A percentile compares a stretch with the other conserved stretches of the same genome.
phyloP scores from a whole-genome alignment of 2,113 vertebrate species.

The Menidia beryllina region DNA sequence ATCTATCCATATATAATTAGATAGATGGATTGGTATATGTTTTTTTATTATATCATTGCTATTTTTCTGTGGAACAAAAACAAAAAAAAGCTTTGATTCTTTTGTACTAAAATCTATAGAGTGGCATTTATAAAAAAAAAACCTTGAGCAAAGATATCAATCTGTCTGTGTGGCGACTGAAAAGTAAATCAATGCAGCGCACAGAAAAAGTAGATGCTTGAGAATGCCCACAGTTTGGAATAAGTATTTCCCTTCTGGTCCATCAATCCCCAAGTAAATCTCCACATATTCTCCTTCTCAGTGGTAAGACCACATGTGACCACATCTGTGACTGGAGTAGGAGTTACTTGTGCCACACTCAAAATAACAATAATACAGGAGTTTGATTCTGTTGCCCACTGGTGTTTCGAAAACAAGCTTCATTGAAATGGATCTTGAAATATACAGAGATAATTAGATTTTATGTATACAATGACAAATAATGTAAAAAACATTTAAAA shows the following conservation, averaged over 20 bases:
- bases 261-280: constrained; percentile 32
- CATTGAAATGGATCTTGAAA: constrained; percentile 25
- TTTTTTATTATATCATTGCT: neutral
- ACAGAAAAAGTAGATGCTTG: constrained; percentile 26
- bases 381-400: constrained; percentile 31
- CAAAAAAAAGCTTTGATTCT: constrained; percentile 14
- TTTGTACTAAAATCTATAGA: constrained; percentile 29
- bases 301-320: constrained; percentile 28
- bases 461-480: neutral
- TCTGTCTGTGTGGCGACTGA: constrained; percentile 25
- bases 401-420: constrained; percentile 37
- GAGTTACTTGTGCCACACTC: constrained; percentile 12
- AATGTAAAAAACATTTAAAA: constrained; percentile 7
- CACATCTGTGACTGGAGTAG: constrained; percentile 12
- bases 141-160: constrained; percentile 31
- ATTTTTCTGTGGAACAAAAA: constrained; percentile 1
- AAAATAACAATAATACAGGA: constrained; percentile 20
- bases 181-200: constrained; percentile 47
- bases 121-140: constrained; percentile 52
- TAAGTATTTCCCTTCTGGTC: constrained; percentile 51
- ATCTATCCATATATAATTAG: no score
- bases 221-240: constrained; percentile 25
- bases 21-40: no score
- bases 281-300: constrained; percentile 7
- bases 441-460: neutral